A percentile compares a stretch with the other conserved stretches of the same genome.
These are phyloP conservation scores for Drosophila colorata DNA, from an alignment of 2,888 invertebrate species.

Conservation along the genomic window DNA sequence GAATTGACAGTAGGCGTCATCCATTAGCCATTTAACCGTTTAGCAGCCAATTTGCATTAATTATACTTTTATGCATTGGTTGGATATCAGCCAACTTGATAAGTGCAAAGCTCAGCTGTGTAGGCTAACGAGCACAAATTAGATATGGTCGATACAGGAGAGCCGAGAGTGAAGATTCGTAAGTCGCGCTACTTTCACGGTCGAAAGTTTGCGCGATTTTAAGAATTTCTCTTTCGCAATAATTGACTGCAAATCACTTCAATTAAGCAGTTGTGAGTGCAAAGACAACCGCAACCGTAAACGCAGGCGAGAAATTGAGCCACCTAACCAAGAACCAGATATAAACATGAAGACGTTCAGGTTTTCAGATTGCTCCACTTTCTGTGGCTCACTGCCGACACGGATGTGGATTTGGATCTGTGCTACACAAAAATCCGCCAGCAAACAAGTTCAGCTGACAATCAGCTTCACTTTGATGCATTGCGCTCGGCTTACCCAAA, in stretches of 20 bases:
- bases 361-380: conserved; percentile 71
- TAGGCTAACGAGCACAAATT: conserved; percentile 53
- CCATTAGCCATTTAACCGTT: conserved; percentile 47
- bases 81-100: conserved; percentile 5
- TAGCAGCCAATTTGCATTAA: conserved; percentile 44
- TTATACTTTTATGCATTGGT: conserved; percentile 10
- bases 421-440: conserved; percentile 63
- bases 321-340: conserved; percentile 63
- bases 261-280: conserved; percentile 71
- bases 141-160: conserved; percentile 36
- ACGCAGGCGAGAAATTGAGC: conserved; percentile 37
- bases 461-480: conserved; percentile 67
- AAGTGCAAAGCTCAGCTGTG: conserved; percentile 14
- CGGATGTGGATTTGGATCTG: conserved; percentile 67
- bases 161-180: conserved; percentile 10
- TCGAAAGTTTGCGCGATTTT: conserved; percentile 61
- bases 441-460: conserved; percentile 76
- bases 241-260: conserved; percentile 78
- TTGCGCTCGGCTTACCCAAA: conserved; percentile 41
- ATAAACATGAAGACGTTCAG: conserved; percentile 61
- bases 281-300: conserved; percentile 32
- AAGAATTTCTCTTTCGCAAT: conserved; percentile 80
- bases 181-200: conserved; percentile 69
- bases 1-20: conserved; percentile 30
- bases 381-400: conserved; percentile 59